Conservation (phyloP, 2,888 invertebrate species). For the Trissolcus brochymenae region DNA sequence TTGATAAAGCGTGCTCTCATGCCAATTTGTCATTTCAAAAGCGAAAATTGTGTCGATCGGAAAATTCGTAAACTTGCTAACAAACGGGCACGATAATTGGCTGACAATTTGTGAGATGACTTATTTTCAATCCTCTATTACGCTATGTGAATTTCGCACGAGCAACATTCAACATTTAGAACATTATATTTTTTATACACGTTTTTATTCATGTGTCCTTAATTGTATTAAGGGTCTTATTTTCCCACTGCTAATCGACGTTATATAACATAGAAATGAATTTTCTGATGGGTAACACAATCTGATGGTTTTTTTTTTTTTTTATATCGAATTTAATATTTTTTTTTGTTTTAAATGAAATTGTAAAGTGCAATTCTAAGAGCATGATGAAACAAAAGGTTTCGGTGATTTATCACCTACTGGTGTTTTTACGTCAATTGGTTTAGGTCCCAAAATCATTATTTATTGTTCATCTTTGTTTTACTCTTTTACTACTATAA, state of each 20-base stretch:
- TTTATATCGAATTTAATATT: background rate
- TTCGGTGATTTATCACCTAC: constrained; percentile 11
- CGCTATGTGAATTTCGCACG: constrained; percentile 47
- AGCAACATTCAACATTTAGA: constrained; percentile 55
- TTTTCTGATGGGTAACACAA: background rate
- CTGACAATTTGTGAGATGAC: constrained; percentile 4
- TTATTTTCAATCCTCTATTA: constrained; percentile 32
- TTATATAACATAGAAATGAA: too few relatives aligned
- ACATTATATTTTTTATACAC: constrained; percentile 38
- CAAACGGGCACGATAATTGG: constrained; percentile 10
- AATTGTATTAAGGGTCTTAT: constrained; percentile 50
- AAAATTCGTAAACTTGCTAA: constrained; percentile 24
- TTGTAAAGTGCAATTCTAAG: too few relatives aligned
- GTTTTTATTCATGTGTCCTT: constrained; percentile 36
- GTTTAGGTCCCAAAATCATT: constrained; percentile 40
- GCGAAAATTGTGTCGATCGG: constrained; percentile 20
- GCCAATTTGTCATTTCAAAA: constrained; percentile 27
- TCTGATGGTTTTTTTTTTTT: too few relatives aligned
- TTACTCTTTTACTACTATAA: background rate
- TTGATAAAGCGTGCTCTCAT: constrained; percentile 14
- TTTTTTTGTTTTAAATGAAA: background rate
- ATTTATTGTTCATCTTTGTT: constrained; percentile 34
- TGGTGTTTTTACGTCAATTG: constrained; percentile 42
- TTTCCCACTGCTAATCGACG: constrained; percentile 33
- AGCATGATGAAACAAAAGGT: too few relatives aligned